These are phyloP conservation scores for Cervus canadensis DNA, from an alignment of 2,113 vertebrate species.

Conservation along the genomic window DNA sequence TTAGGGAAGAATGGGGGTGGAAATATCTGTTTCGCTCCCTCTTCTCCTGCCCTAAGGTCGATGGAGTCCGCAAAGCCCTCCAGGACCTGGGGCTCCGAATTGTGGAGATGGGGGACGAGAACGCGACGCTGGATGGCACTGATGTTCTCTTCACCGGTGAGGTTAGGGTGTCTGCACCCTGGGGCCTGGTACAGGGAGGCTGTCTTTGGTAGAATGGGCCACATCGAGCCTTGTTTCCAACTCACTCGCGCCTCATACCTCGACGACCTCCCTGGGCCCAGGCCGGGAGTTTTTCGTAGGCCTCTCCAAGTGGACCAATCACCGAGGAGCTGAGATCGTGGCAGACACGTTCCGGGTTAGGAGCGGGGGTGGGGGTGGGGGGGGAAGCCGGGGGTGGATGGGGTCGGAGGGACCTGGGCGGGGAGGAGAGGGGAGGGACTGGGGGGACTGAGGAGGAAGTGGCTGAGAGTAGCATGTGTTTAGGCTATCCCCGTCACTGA, in stretches of 20 bases:
- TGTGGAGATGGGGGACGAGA: slow-evolving; percentile 85
- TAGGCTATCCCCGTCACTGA: neutral
- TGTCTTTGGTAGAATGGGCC: neutral
- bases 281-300: slow-evolving; percentile 94
- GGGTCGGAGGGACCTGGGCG: neutral
- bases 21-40: neutral
- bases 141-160: slow-evolving; percentile 91
- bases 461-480: neutral
- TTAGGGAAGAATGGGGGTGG: neutral
- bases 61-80: slow-evolving; percentile 86
- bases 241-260: neutral
- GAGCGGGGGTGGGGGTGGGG: neutral
- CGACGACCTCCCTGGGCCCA: slow-evolving; percentile 28
- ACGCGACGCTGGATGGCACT: slow-evolving; percentile 90
- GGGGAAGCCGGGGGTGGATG: neutral
- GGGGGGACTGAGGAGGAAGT: neutral
- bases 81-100: slow-evolving; percentile 88
- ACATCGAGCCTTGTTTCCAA: neutral
- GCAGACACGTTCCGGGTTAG: slow-evolving; percentile 90
- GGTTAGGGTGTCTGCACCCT: neutral
- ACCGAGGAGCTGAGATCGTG: slow-evolving; percentile 88
- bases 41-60: slow-evolving; percentile 74
- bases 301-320: slow-evolving; percentile 92
- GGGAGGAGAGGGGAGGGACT: neutral
- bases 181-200: neutral